Conservation (phyloP, 2,113 vertebrate species). For the Microcebus murinus region DNA sequence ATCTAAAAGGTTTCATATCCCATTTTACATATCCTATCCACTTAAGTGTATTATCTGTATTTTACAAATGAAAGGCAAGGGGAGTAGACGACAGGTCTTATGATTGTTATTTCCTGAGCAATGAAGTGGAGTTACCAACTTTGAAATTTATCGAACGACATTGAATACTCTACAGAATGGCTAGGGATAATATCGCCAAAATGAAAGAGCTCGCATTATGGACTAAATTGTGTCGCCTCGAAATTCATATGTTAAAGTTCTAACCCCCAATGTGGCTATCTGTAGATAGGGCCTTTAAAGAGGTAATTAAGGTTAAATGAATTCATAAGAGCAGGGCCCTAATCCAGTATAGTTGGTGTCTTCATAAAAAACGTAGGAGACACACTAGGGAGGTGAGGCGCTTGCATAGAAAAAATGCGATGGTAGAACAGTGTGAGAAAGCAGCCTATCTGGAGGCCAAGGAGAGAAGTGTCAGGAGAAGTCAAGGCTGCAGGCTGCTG, state of each 20-base stretch:
- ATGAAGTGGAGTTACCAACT: not conserved
- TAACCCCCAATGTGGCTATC: not conserved
- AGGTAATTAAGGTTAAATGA: not conserved
- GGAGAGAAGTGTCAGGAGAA: no score
- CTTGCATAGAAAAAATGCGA: not conserved
- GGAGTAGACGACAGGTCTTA: not conserved
- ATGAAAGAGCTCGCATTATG: not conserved
- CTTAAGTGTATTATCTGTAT: not conserved
- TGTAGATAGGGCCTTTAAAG: not conserved
- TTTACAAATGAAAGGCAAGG: not conserved
- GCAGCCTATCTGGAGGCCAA: not conserved
- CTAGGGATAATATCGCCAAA: not conserved
- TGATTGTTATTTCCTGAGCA: not conserved
- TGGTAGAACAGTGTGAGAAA: not conserved
- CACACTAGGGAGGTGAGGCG: not conserved
- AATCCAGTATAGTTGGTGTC: not conserved
- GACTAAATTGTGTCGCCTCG: not conserved
- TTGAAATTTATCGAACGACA: not conserved
- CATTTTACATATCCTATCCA: not conserved
- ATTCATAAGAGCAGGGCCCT: not conserved
- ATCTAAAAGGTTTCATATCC: not conserved
- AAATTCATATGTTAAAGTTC: not conserved
- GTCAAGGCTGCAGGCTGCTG: no score
- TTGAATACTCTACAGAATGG: not conserved
- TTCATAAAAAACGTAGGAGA: not conserved